A percentile compares a stretch with the other conserved stretches of the same genome.
Evolutionary conservation across 2,888 invertebrate species (phyloP).

Genomic region (Caenorhabditis becei): DNA sequence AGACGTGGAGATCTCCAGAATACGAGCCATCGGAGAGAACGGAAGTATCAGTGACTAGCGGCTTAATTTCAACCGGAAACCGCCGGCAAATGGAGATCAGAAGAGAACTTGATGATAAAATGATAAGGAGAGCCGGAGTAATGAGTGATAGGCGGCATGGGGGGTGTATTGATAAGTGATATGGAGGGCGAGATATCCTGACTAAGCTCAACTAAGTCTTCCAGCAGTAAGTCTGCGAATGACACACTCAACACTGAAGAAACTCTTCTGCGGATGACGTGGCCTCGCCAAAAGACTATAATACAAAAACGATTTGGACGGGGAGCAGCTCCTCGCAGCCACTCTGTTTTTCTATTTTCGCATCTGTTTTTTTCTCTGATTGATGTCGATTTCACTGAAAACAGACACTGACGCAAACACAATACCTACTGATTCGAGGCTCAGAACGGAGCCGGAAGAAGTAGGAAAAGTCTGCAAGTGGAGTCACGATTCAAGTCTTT

Average conservation of each 20-base stretch:
- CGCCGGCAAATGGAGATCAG: background rate
- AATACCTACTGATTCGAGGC: constrained; percentile 10
- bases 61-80: background rate
- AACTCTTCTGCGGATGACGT: constrained; percentile 3
- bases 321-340: background rate
- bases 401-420: background rate
- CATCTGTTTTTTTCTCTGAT: background rate
- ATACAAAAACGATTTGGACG: background rate
- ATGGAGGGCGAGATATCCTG: constrained; percentile 11
- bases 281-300: background rate
- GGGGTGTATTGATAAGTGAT: background rate
- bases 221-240: background rate
- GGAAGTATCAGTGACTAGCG: constrained; percentile 1
- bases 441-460: background rate
- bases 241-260: background rate
- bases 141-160: background rate
- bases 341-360: background rate
- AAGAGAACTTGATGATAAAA: background rate
- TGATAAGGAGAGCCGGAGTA: background rate
- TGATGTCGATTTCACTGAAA: background rate
- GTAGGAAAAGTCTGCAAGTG: no score
- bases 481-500: background rate
- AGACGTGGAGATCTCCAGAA: constrained; percentile 10
- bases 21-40: background rate
- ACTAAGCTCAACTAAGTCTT: constrained; percentile 19